Evolutionary conservation across 2,797 vertebrate species (phyloP), one percentile per base, ranked within the genome.

Genomic region (Spheniscus humboldti): DNA sequence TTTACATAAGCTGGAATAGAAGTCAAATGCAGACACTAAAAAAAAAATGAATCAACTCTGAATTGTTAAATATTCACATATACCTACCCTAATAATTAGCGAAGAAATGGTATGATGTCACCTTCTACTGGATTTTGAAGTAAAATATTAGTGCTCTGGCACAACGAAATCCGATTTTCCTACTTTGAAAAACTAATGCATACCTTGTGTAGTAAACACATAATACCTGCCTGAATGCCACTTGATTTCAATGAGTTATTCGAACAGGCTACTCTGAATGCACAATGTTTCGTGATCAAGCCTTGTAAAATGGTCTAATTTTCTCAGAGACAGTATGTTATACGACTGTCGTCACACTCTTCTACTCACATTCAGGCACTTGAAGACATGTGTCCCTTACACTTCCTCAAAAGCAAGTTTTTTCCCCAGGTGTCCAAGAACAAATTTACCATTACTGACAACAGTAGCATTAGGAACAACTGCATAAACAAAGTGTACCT

Each of bases 291-390:
- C 3, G 3, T 4, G 41, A 62, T 35, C 24, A 67, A 43, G 63
- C 39, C 33, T 86, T 45, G 23, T 27, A 35, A 90, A 30, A 53
- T 11, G 1, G 50, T 23, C n/a, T 39, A 1, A 90, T 67, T 78
- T 92, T 66, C 60, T 63, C 63, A 52, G 41, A 15, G 6, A 52
- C 17, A 63, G 0, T 0, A 24, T 1, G 4, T 25, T 62, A 39
- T 8, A 23, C 0, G 0, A n/a, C 10, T 11, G 7, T 14, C 20
- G 4, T 45, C 45, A 25, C 5, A 28, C 9, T 43, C 81, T 41
- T 53, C 60, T 30, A 24, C 33, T 63, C 25, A 4, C 9, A 9
- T 25, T 73, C 24, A 83, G 24, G 8, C 31, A 67, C 33, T 27
- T 71, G 45, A 50, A 24, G 25, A 67, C 10, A 73, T 4, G 22